Conservation (phyloP, 2,888 invertebrate species). For the Dicyrtoma fusca region DNA sequence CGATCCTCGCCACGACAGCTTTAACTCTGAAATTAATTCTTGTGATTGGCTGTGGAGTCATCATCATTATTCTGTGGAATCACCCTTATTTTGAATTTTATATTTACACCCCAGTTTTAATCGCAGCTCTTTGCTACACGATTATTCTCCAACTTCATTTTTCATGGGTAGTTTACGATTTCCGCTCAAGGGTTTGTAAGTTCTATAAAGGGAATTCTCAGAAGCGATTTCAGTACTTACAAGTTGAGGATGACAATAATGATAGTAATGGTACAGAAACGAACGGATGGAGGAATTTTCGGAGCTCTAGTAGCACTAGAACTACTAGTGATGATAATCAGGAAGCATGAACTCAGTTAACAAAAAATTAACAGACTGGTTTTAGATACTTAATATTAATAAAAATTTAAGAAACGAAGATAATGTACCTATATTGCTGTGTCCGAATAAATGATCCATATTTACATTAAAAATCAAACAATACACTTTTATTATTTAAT, state of each 20-base stretch:
- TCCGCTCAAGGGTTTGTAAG: background rate
- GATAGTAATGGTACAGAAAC: background rate
- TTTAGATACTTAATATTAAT: too few relatives aligned
- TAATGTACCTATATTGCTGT: too few relatives aligned
- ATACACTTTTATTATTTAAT: too few relatives aligned
- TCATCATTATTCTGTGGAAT: slow-evolving; percentile 9
- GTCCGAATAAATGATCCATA: too few relatives aligned
- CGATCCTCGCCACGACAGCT: slow-evolving; percentile 7
- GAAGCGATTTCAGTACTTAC: background rate
- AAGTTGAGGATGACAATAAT: background rate
- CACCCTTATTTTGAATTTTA: background rate
- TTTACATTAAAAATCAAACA: too few relatives aligned
- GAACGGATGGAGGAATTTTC: background rate
- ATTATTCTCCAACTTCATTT: slow-evolving; percentile 29
- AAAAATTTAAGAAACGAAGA: too few relatives aligned
- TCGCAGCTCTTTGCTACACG: slow-evolving; percentile 20
- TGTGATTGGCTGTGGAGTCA: slow-evolving; percentile 14
- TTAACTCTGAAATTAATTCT: slow-evolving; percentile 21
- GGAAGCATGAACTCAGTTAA: too few relatives aligned
- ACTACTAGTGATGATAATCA: slow-evolving; percentile 1
- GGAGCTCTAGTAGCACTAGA: background rate
- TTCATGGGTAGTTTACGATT: slow-evolving; percentile 33
- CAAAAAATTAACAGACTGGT: too few relatives aligned
- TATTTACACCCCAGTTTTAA: slow-evolving; percentile 21
- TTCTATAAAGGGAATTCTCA: background rate